These are phyloP conservation scores for Acrobasis suavella DNA, from an alignment of 2,888 invertebrate genomes.

Conservation along the genomic window DNA sequence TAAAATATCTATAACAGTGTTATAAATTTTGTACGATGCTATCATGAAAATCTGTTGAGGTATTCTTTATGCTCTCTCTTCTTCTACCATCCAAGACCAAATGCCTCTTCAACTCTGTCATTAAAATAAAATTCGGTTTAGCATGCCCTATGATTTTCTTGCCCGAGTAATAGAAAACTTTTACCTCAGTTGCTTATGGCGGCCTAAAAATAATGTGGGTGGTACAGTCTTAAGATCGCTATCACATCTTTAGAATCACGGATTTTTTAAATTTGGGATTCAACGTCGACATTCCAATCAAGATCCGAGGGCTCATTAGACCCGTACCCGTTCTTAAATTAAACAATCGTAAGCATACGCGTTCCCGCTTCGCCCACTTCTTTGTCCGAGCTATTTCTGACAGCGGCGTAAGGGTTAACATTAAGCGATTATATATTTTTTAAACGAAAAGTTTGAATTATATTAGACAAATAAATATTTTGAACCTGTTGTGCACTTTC, in stretches of 20 bases:
- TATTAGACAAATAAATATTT: too few relatives aligned
- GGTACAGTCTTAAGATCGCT: background rate
- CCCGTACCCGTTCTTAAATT: constrained; percentile 62
- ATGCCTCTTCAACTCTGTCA: too few relatives aligned
- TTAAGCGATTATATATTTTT: constrained; percentile 5
- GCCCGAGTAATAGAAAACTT: too few relatives aligned
- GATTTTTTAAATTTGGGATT: background rate
- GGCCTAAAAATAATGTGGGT: background rate
- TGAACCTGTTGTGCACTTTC: background rate
- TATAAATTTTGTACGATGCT: too few relatives aligned
- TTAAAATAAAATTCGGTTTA: too few relatives aligned
- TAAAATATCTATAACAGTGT: too few relatives aligned
- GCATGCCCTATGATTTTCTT: too few relatives aligned
- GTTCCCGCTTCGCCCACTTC: constrained; percentile 73
- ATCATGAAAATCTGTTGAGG: too few relatives aligned
- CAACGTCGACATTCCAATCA: constrained; percentile 44
- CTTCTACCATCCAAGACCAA: too few relatives aligned
- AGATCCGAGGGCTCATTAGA: constrained; percentile 62
- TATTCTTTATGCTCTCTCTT: too few relatives aligned
- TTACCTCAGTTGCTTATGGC: background rate
- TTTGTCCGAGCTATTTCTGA: constrained; percentile 62
- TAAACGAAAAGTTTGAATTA: too few relatives aligned
- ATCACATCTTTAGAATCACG: background rate
- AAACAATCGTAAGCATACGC: constrained; percentile 72
- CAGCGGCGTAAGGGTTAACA: constrained; percentile 44